Evolutionary conservation across 1,140 invertebrate genomes (phyloP).

Genomic region (Wiebesia pumilae): DNA sequence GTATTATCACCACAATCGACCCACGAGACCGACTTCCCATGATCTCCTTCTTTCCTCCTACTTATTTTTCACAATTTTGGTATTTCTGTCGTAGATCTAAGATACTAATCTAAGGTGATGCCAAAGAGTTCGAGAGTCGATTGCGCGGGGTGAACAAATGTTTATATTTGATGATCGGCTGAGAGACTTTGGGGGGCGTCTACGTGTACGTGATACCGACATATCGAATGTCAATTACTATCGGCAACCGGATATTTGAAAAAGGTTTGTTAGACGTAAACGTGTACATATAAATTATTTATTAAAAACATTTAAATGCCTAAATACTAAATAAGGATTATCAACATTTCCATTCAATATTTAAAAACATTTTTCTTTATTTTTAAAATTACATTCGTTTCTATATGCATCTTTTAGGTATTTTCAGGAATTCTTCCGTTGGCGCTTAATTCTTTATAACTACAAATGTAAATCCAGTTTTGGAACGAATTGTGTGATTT

Average conservation of each 20-base stretch:
- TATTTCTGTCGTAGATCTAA: neutral
- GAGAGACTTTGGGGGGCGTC: constrained; percentile 24
- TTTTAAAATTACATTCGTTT: neutral
- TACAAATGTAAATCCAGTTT: neutral
- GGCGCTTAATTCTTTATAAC: neutral
- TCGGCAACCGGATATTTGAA: constrained; percentile 1
- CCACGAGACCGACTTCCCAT: neutral
- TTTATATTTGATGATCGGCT: neutral
- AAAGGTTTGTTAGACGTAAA: neutral
- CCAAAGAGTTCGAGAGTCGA: neutral
- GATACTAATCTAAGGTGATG: neutral
- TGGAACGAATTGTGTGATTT: neutral
- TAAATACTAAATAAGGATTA: neutral
- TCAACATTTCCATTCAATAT: neutral
- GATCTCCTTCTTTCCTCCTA: neutral
- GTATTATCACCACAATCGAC: neutral
- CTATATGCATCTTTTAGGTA: neutral
- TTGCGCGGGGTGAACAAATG: neutral
- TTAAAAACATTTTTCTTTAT: no score
- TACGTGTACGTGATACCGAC: neutral
- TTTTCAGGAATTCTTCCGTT: neutral
- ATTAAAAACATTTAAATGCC: neutral
- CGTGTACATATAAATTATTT: neutral
- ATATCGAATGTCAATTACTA: constrained; percentile 35
- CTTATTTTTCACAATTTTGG: neutral